Evolutionary conservation across 2,113 vertebrate genomes (phyloP).

Genomic region (Hyaena hyaena): DNA sequence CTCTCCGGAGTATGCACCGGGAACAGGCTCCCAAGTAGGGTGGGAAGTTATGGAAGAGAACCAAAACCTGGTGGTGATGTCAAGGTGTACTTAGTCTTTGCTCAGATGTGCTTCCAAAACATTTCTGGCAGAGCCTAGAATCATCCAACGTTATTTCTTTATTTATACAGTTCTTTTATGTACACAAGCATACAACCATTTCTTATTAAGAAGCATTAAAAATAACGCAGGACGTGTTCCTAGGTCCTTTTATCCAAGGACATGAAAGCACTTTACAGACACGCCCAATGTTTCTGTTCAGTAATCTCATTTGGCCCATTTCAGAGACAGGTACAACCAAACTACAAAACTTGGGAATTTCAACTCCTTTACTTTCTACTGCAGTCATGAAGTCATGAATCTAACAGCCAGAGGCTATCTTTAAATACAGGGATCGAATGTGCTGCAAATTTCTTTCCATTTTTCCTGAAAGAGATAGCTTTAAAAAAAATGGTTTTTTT

Average conservation of each 20-base stretch:
- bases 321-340: slow-evolving; percentile 34
- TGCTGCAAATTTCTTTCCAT: neutral
- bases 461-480: neutral
- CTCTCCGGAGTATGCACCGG: neutral
- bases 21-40: slow-evolving; percentile 49
- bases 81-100: slow-evolving; percentile 68
- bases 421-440: neutral
- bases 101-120: slow-evolving; percentile 81
- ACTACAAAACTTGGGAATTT: neutral
- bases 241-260: slow-evolving; percentile 54
- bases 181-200: slow-evolving; percentile 53
- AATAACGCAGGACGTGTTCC: slow-evolving; percentile 45
- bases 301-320: slow-evolving; percentile 33
- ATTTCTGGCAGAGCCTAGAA: slow-evolving; percentile 59
- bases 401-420: neutral
- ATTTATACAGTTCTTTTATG: slow-evolving; percentile 71
- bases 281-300: neutral
- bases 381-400: neutral
- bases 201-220: slow-evolving; percentile 66
- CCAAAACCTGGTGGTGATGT: slow-evolving; percentile 67
- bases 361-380: neutral
- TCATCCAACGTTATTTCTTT: slow-evolving; percentile 61
- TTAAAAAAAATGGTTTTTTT: neutral
- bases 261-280: slow-evolving; percentile 18
- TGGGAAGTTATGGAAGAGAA: slow-evolving; percentile 64